Percentiles rank a stretch among this genome's conserved stretches.
These are phyloP conservation scores for Mungos mungo DNA, from an alignment of 2,113 vertebrate species.

Conservation along the genomic window DNA sequence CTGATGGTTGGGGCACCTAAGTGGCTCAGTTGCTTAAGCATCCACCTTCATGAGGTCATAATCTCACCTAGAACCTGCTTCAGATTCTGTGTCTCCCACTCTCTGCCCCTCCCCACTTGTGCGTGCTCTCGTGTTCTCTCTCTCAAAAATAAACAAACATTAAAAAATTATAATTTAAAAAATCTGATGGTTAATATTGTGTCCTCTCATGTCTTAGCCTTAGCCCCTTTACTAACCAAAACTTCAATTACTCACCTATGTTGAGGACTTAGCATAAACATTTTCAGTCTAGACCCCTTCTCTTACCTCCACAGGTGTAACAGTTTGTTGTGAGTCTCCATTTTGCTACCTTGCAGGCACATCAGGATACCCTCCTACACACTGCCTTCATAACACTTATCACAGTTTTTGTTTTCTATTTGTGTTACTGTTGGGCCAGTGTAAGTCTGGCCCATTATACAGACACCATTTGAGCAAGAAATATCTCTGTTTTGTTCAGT, in stretches of 20 bases:
- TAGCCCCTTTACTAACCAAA: neutral
- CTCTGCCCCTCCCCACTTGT: too few relatives aligned
- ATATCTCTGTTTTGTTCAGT: neutral
- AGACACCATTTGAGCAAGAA: neutral
- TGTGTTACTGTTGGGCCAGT: neutral
- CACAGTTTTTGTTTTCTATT: neutral
- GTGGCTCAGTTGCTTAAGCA: too few relatives aligned
- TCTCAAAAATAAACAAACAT: too few relatives aligned
- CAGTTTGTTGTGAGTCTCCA: neutral
- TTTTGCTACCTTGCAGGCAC: neutral
- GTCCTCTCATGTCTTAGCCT: neutral
- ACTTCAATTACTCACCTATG: neutral
- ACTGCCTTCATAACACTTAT: neutral
- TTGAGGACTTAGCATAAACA: neutral
- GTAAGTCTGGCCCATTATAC: neutral
- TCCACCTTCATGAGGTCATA: too few relatives aligned
- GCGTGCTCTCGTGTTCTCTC: too few relatives aligned
- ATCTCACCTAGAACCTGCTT: too few relatives aligned
- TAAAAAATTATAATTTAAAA: neutral
- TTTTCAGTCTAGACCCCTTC: neutral
- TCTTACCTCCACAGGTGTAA: neutral
- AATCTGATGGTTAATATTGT: neutral
- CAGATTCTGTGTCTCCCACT: too few relatives aligned
- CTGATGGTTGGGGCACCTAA: too few relatives aligned
- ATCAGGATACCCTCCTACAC: neutral